phyloP scores from a whole-genome alignment of 2,797 vertebrate genomes.

The Petrocephalus schoutedeni region DNA sequence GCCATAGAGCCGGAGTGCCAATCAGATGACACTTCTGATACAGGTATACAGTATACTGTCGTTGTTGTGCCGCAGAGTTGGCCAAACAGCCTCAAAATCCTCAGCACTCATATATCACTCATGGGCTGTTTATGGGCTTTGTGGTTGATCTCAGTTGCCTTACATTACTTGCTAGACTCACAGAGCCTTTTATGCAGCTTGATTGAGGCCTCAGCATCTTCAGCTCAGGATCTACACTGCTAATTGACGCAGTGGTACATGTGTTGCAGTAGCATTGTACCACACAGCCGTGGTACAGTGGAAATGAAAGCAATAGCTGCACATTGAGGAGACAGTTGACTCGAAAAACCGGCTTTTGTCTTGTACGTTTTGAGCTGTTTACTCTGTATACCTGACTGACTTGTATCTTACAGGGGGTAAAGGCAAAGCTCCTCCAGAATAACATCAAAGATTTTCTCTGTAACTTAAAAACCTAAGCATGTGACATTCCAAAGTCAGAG shows the following conservation, averaged over 20 bases:
- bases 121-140: not conserved
- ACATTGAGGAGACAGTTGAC: not conserved
- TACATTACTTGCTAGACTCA: not conserved
- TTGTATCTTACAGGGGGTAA: conserved; percentile 8
- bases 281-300: too few species aligned
- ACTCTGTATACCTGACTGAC: not conserved
- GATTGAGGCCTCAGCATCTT: not conserved
- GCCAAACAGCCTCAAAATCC: not conserved
- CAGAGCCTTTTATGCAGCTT: not conserved
- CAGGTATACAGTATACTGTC: not conserved
- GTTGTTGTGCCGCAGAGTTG: not conserved
- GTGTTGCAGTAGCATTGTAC: too few species aligned
- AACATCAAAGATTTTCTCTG: conserved; percentile 18
- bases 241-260: not conserved
- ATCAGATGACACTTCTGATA: not conserved
- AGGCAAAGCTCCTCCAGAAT: not conserved
- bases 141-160: not conserved
- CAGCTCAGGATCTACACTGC: not conserved
- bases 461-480: not conserved
- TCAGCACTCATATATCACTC: not conserved
- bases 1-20: not conserved
- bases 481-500: conserved; percentile 20
- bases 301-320: not conserved
- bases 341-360: not conserved
- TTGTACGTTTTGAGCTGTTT: conserved; percentile 11